Conservation (phyloP, 2,888 invertebrate species). For the Calliphora vomitoria region DNA sequence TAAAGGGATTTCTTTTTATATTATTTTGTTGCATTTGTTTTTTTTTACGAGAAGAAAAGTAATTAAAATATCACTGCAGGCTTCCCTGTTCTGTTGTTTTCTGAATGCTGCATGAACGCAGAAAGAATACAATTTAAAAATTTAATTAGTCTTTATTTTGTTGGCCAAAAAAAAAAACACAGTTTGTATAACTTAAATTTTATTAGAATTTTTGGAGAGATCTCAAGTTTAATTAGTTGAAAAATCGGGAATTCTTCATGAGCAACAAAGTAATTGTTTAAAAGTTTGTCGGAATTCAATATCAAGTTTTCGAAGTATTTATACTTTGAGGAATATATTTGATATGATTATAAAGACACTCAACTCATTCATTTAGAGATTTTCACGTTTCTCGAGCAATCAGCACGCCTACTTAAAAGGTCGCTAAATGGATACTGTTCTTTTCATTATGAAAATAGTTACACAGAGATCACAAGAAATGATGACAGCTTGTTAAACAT, state of each 20-base stretch:
- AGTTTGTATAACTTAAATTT: not conserved
- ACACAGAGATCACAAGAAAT: too few species aligned
- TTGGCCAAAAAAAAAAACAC: not conserved
- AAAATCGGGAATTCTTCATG: not conserved
- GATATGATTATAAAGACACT: too few species aligned
- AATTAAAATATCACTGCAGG: constrained; percentile 74
- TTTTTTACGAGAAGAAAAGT: constrained; percentile 67
- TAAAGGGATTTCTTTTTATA: constrained; percentile 48
- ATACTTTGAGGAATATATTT: too few species aligned
- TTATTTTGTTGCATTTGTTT: constrained; percentile 46
- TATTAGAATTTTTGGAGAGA: not conserved
- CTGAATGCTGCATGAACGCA: not conserved
- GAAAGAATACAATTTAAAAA: constrained; percentile 54
- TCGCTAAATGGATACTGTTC: too few species aligned
- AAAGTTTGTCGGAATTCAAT: too few species aligned
- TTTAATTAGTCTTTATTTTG: constrained; percentile 50
- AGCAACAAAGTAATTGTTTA: too few species aligned
- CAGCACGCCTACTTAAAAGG: too few species aligned
- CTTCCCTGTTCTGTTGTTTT: constrained; percentile 39
- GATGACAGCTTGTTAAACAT: too few species aligned
- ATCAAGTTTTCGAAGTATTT: too few species aligned
- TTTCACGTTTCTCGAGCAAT: too few species aligned
- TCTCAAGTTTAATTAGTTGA: not conserved
- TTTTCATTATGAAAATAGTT: too few species aligned
- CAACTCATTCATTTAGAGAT: too few species aligned